Base-by-base conservation (phyloP, 2,888 invertebrate species). In the Callimorpha dominula region DNA sequence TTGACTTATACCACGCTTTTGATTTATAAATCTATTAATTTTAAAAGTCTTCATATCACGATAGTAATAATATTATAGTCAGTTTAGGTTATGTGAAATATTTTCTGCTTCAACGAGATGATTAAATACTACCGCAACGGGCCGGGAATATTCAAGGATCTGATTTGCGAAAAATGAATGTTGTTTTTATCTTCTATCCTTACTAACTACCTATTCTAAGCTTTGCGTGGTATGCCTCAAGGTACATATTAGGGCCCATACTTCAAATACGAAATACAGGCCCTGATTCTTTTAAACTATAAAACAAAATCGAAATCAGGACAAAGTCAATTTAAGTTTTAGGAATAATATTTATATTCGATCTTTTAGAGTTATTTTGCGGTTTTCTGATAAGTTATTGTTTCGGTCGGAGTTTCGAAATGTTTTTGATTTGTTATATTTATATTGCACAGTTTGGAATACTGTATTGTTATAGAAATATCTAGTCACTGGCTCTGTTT, bases 261-360 rank as follows among this genome's bases (percentile, higher is more conserved):
- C 74, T 71, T 70, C 75, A 68, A 65, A 74, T 17, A 40, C 15
- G 68, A 74, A 78, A 78, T 64, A 78, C 60, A 64, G 73, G 60
- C 78, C 76, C 60, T 57, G 67, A 75, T 74, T 77, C 74, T 60
- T 72, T 65, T 75, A 74, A 77, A 65, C 66, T 75, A 74, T n/a
- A 73, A 49, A 77, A 74, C 46, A 73, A 74, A 60, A 68, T 65
- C 72, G 2, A 49, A 76, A 73, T 68, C 31, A 52, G 64, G 68
- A 68, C 49, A 72, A 66, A 14, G 9, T 72, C 20, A 74, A 72
- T 40, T 71, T 46, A 72, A 68, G 50, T 72, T 71, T 42, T 66
- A 75, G 40, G 14, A 17, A 71, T 17, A 62, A 76, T 64, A 60
- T 72, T n/a, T 62, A 65, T 67, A 20, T 68, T 74, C 52, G 43